Conservation (phyloP, 2,797 vertebrate genomes). For the Aeoliscus strigatus region DNA sequence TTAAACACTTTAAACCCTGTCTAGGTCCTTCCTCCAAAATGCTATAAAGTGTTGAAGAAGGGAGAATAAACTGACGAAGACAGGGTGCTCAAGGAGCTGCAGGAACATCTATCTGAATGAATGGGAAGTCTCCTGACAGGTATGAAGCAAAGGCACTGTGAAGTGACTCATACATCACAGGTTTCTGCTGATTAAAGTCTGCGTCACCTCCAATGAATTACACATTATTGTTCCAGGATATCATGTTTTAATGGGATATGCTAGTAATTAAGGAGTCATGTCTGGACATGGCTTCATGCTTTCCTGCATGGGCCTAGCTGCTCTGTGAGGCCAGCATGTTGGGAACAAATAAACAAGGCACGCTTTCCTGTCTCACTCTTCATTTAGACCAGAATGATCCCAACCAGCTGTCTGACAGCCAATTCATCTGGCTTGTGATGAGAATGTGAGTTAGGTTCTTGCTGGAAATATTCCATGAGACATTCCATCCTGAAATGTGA, state of each 20-base stretch:
- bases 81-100: constrained; percentile 31
- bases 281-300: constrained; percentile 40
- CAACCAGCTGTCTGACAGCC: constrained; percentile 69
- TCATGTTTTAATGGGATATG: constrained; percentile 49
- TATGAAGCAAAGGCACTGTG: constrained; percentile 34
- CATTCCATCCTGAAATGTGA: constrained; percentile 51
- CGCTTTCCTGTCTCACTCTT: constrained; percentile 71
- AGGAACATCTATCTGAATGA: constrained; percentile 66
- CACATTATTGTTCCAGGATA: constrained; percentile 20
- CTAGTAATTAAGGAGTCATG: constrained; percentile 43
- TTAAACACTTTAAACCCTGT: constrained; percentile 39
- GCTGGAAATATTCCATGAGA: constrained; percentile 49
- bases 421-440: constrained; percentile 73
- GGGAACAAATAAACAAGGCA: constrained; percentile 76
- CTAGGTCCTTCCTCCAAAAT: constrained; percentile 42
- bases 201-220: constrained; percentile 25
- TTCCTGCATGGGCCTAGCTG: constrained; percentile 57
- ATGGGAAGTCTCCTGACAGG: constrained; percentile 61
- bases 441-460: constrained; percentile 61
- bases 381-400: constrained; percentile 70
- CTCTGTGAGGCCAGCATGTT: constrained; percentile 61
- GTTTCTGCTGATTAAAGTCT: constrained; percentile 46
- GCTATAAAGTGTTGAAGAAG: constrained; percentile 62
- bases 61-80: constrained; percentile 60
- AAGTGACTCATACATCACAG: constrained; percentile 53